phyloP scores from a whole-genome alignment of 92 coral and sea anemone genomes.

The Epizoanthus stellaris region DNA sequence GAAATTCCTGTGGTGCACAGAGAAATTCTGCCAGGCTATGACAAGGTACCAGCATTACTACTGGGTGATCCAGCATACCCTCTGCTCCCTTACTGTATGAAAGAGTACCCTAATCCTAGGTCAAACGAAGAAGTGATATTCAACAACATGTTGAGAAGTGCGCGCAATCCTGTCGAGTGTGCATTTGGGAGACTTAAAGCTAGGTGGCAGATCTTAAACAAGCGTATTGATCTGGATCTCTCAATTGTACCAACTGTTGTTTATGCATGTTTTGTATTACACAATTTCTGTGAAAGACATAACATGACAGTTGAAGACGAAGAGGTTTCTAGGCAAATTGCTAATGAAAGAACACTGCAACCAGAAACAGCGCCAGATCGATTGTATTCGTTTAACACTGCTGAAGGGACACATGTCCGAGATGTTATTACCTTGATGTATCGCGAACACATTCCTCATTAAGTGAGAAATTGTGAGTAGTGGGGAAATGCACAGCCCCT shows the following conservation, averaged over 20 bases:
- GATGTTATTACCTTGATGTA: too few relatives aligned
- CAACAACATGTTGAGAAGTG: constrained; percentile 51
- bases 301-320: constrained; percentile 30
- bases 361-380: background rate
- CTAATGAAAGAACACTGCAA: background rate
- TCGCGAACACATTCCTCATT: too few relatives aligned
- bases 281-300: constrained; percentile 52
- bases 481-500: too few relatives aligned
- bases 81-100: constrained; percentile 49
- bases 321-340: constrained; percentile 27
- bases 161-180: constrained; percentile 47
- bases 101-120: constrained; percentile 48
- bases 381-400: background rate
- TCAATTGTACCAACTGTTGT: constrained; percentile 43
- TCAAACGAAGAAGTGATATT: constrained; percentile 53
- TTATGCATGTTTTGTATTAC: constrained; percentile 59
- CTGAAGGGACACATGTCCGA: too few relatives aligned
- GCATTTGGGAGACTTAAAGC: constrained; percentile 56
- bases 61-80: constrained; percentile 66
- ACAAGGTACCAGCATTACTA: constrained; percentile 47
- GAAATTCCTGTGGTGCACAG: constrained; percentile 40
- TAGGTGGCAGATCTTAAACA: constrained; percentile 56
- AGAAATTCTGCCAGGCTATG: constrained; percentile 37
- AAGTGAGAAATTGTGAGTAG: too few relatives aligned
- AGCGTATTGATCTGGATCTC: constrained; percentile 38